Evolutionary conservation across 2,113 vertebrate species (phyloP).

Genomic region (Lepisosteus osseus): DNA sequence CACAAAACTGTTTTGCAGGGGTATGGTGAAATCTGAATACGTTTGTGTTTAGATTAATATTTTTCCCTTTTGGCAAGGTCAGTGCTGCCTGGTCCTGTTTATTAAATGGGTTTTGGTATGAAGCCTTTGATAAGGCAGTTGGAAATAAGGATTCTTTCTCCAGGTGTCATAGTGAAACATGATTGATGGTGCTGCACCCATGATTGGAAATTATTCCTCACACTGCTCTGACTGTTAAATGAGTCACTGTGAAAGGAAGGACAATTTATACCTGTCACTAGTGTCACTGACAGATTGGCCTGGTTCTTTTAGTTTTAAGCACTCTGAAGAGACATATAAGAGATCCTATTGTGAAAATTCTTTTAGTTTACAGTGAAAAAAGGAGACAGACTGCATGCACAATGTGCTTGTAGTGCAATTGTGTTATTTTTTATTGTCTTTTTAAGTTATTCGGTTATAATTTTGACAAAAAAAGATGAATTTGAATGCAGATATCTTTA

Average conservation of each 20-base stretch:
- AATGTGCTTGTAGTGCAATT: too few relatives aligned
- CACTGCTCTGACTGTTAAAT: constrained; percentile 31
- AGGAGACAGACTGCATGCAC: too few relatives aligned
- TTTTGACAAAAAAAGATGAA: too few relatives aligned
- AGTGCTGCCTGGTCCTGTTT: constrained; percentile 34
- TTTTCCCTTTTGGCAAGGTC: constrained; percentile 53
- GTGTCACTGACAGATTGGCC: background rate
- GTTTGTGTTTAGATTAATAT: constrained; percentile 42
- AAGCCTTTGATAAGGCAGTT: constrained; percentile 37
- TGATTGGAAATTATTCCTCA: constrained; percentile 14
- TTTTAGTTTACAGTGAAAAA: too few relatives aligned
- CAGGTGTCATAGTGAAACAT: constrained; percentile 20
- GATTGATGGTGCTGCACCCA: constrained; percentile 33
- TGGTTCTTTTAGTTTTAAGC: too few relatives aligned
- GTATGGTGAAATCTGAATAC: constrained; percentile 38
- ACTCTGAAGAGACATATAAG: too few relatives aligned
- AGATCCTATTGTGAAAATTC: too few relatives aligned
- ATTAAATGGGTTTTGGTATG: constrained; percentile 46
- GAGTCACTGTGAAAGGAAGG: constrained; percentile 23
- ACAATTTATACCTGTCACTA: background rate
- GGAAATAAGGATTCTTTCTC: constrained; percentile 46
- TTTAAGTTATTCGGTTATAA: too few relatives aligned
- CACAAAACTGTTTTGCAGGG: too few relatives aligned
- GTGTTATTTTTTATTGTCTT: too few relatives aligned
- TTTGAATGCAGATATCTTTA: too few relatives aligned